Percentiles rank a stretch among this genome's conserved stretches.
These are phyloP conservation scores for Phthorimaea operculella DNA, from an alignment of 1,140 invertebrate genomes.

Conservation along the genomic window DNA sequence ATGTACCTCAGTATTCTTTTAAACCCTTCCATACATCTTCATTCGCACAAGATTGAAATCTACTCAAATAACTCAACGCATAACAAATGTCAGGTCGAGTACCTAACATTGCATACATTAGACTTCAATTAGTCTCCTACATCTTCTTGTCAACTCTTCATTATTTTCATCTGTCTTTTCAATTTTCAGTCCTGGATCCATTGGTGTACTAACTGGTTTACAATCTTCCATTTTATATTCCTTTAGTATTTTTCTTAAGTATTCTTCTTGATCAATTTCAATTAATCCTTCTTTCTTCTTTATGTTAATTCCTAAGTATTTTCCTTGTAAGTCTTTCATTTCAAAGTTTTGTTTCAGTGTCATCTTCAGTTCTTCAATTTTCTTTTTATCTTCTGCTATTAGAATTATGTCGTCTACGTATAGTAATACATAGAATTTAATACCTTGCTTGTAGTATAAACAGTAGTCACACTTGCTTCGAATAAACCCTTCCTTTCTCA, in stretches of 20 bases:
- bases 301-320: constrained; percentile 29
- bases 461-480: constrained; percentile 30
- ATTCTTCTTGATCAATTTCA: constrained; percentile 21
- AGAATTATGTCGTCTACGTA: constrained; percentile 38
- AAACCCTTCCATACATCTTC: constrained; percentile 23
- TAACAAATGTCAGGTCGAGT: constrained; percentile 31
- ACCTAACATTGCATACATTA: constrained; percentile 31
- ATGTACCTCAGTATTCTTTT: constrained; percentile 39
- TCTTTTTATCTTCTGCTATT: constrained; percentile 19
- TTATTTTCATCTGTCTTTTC: no score
- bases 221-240: constrained; percentile 20
- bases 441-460: constrained; percentile 21
- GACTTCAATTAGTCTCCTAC: constrained; percentile 22
- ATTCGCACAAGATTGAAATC: constrained; percentile 27
- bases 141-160: constrained; percentile 7
- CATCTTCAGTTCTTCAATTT: not conserved
- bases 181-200: constrained; percentile 1
- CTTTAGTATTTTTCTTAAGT: constrained; percentile 26
- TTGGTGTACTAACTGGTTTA: constrained; percentile 5
- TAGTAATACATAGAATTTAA: constrained; percentile 24
- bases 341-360: constrained; percentile 4
- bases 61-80: constrained; percentile 26
- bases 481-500: constrained; percentile 19
- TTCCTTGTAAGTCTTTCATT: constrained; percentile 6
- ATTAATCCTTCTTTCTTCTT: constrained; percentile 14